Base-by-base conservation (phyloP, 2,797 vertebrate genomes). In the Hippopotamyrus pictus region DNA sequence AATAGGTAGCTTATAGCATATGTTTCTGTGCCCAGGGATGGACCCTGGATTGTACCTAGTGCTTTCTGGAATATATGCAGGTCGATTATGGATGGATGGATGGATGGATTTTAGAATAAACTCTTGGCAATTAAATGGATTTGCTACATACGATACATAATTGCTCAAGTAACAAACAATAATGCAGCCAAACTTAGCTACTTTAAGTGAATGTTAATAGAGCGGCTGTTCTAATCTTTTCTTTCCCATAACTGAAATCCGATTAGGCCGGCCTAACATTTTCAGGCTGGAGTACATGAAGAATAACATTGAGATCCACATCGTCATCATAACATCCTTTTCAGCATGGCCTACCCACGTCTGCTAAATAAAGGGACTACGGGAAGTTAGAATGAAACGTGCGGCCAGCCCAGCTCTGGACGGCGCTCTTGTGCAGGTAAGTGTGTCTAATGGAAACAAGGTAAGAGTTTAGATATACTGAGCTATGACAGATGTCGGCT, bases 401-500 rank as follows among this genome's bases (percentile, higher is more conserved):
- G 57, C 12, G 1, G 37, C 41, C 59, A 25, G 41, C 1, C 14
- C 3, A 9, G n/a, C 87, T 17, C 69, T 25, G 50, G 8, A 59
- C 17, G 19, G 14, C 4, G 19, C 54, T 59, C 7, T 4, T 22
- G 86, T 9, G 33, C 25, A 59, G 19, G 86, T 88, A 25, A 25
- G 57, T 46, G 8, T 88, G 57, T 12, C 87, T 88, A 88, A 48
- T 88, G 59, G 57, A 65, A 50, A 65, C 87, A 48, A 88, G 87
- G 44, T 65, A 54, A 88, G 33, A 65, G 87, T 88, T 88, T 69
- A 69, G 37, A 88, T 88, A 29, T 69, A 54, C 41, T 62, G 51
- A 87, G 86, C 51, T 57, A n/a, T 82, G 73, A 53, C 50, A 83
- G 22, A 83, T 57, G 69, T 48, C 76, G 73, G 41, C 73, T 11